These are phyloP conservation scores for Aldrovandia affinis DNA, from an alignment of 2,797 vertebrate species.

Conservation along the genomic window DNA sequence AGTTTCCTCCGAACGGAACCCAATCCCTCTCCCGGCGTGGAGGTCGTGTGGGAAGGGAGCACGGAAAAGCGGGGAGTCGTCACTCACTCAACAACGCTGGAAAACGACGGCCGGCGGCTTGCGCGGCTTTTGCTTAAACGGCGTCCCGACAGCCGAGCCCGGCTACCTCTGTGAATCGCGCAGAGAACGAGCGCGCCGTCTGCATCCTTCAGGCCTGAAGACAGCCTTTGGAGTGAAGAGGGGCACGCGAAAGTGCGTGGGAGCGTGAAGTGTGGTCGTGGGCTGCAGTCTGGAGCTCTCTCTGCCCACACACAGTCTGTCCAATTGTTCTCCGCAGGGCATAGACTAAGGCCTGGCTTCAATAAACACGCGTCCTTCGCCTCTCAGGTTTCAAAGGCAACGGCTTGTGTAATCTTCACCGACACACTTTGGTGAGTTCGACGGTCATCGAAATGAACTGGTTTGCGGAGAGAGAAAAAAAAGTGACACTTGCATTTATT, in stretches of 20 bases:
- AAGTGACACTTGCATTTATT: neutral
- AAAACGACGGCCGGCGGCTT: no score
- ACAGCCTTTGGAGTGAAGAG: conserved; percentile 16
- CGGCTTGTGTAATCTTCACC: neutral
- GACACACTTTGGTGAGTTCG: neutral
- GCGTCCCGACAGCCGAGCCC: neutral
- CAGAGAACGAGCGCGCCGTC: neutral
- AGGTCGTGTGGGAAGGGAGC: conserved; percentile 23
- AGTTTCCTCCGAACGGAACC: conserved; percentile 60
- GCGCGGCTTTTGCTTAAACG: no score
- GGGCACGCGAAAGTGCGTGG: neutral
- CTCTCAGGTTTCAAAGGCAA: neutral
- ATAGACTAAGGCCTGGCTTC: neutral
- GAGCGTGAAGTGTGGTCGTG: neutral
- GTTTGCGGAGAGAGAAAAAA: neutral
- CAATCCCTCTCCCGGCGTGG: conserved; percentile 49
- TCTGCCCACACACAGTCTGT: conserved; percentile 20
- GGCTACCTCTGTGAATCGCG: neutral
- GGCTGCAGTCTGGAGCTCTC: neutral
- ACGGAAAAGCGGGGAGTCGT: conserved; percentile 4
- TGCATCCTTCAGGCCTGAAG: neutral
- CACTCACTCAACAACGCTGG: no score
- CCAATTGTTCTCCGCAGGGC: conserved; percentile 9
- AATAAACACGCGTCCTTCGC: neutral
- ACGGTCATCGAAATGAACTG: neutral